phyloP scores from a whole-genome alignment of 2,113 vertebrate species.

The Patagioenas fasciata region DNA sequence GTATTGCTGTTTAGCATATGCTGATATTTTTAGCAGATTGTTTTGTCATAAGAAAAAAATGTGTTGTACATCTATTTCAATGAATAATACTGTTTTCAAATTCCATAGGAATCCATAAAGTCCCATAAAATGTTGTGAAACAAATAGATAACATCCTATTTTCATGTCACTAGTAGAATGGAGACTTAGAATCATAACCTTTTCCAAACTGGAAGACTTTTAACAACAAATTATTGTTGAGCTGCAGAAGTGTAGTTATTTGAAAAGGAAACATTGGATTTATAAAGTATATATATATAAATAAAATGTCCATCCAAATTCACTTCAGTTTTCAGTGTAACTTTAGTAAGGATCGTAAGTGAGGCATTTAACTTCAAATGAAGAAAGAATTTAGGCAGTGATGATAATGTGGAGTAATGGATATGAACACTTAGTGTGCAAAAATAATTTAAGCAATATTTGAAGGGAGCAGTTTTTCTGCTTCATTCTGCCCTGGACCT shows the following conservation, averaged over 20 bases:
- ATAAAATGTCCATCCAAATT: neutral
- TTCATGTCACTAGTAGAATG: neutral
- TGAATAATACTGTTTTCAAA: neutral
- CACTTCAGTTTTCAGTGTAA: neutral
- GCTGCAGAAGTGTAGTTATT: neutral
- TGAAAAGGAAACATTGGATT: neutral
- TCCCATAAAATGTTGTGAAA: neutral
- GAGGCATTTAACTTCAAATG: neutral
- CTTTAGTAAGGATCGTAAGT: neutral
- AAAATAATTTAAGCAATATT: neutral
- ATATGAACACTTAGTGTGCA: neutral
- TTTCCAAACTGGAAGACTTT: neutral
- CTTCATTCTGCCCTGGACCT: neutral
- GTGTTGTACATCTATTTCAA: neutral
- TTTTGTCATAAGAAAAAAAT: neutral
- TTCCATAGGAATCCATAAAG: neutral
- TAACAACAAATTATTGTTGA: neutral
- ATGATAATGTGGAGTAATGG: neutral
- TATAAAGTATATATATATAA: no score
- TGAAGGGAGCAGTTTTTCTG: neutral
- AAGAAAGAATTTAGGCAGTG: neutral
- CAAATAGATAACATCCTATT: neutral
- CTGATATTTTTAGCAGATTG: neutral
- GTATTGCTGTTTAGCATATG: neutral
- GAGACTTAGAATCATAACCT: neutral